Evolutionary conservation across 2,113 vertebrate genomes (phyloP), one percentile per base, ranked within the genome.

Genomic region (Percopsis transmontana): DNA sequence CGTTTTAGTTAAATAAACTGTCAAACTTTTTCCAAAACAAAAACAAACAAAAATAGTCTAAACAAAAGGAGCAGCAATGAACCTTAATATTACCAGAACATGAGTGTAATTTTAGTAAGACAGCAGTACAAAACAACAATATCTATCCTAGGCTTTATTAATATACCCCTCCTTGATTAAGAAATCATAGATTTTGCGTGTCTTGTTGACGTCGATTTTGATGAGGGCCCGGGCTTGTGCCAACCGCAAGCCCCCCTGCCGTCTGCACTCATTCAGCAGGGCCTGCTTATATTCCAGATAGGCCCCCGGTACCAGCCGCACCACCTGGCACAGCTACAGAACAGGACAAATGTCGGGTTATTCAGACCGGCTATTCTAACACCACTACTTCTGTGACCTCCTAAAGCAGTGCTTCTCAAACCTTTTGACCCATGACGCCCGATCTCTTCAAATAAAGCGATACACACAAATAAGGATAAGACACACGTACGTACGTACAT

Each of bases 141-240:
- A 40, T 3, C 0, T 3, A 20, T 45, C 56, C 89, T 92, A 98
- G 48, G 95, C 94, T 84, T 99, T 97, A 1, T 95, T 97, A 89
- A 99, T 98, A 91, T 94, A 94, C 24, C 96, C 97, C 87, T 99
- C 97, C 80, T 95, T 94, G 87, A 99, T 95, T 7, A 99, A 94
- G 89, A 99, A 99, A 80, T 99, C 97, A 7, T 99, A 99, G 89
- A 99, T 98, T 87, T 98, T 98, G 70, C 97, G 93, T 0, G 97
- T 99, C 90, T 99, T 99, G 92, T 99, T 99, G 85, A 99, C 97
- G 0, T 99, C 97, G 70, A 99, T 99, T 92, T 99, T 99, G 93
- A 99, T 99, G 71, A 99, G 96, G 0, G 97, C 93, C 68, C 97
- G 90, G 8, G 97, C 97, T 83, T 99, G 97, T 0, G 97, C 97